Base-by-base conservation (phyloP, 2,113 vertebrate species). In the Myanophis thanlyinensis region DNA sequence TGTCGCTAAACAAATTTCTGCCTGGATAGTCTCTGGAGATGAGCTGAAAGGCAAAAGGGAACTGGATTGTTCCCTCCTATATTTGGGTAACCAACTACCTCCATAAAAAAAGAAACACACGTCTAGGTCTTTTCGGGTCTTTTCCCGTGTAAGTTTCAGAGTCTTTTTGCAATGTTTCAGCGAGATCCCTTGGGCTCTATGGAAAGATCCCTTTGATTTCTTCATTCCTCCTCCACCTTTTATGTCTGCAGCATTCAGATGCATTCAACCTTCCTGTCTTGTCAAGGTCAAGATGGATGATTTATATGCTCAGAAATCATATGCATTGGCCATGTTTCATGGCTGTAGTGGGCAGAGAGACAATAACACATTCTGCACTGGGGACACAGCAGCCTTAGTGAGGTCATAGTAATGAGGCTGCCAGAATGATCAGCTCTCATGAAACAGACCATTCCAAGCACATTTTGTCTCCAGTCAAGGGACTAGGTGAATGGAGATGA, bases 241-340 rank as follows among this genome's bases (percentile, higher is more conserved):
- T 90, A 88, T 92, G 18, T 44, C 27, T 18, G 46, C 6, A 49
- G 40, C 23, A 94, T 93, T 95, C 87, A 87, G 54, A 35, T 92
- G 13, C 27, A 51, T 4, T 18, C 40, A 20, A 20, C 67, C 84
- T 3, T 47, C 47, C 56, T n/a, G n/a, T 88, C n/a, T 91, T 89
- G 91, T 89, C 86, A 96, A 93, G 90, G 95, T 96, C 84, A 94
- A 94, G 23, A 7, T 23, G 11, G 22, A 93, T 92, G 93, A 92
- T 94, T 67, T 92, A 56, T 94, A 92, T 80, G 89, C 51, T 92
- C 91, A 89, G 92, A 94, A 80, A 85, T 91, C 89, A 93, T n/a
- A 93, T 35, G 91, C 94, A 73, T 95, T 47, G 91, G 90, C 67
- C 44, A 27, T 62, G 53, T 25, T 90, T 80, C 67, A 91, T 54